phyloP scores from a whole-genome alignment of 2,888 invertebrate genomes.

The Plebejus anna region DNA sequence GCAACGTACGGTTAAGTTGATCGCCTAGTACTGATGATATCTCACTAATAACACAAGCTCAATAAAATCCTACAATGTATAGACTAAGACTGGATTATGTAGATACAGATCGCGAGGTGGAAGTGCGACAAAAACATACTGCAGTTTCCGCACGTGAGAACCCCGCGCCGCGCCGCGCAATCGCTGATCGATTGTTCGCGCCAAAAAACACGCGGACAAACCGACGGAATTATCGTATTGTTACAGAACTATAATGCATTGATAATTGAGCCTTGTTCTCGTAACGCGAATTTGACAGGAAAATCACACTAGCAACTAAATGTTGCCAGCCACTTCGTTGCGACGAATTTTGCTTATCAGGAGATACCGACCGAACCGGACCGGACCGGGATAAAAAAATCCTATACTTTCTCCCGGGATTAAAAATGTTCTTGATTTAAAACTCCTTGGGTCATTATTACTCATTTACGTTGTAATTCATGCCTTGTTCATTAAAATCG shows the following conservation, averaged over 20 bases:
- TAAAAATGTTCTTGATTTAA: no score
- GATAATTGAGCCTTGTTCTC: constrained; percentile 5
- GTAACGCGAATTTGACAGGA: constrained; percentile 6
- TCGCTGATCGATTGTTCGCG: constrained; percentile 20
- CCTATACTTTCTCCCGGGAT: no score
- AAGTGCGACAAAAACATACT: neutral
- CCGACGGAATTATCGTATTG: constrained; percentile 23
- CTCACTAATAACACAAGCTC: neutral
- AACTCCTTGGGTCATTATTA: no score
- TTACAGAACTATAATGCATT: constrained; percentile 4
- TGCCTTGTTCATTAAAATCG: no score
- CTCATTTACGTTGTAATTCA: no score
- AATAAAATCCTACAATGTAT: neutral
- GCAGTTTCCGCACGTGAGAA: constrained; percentile 22
- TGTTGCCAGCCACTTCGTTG: no score
- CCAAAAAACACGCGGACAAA: constrained; percentile 12
- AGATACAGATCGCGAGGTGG: constrained; percentile 22
- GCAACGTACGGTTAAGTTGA: no score
- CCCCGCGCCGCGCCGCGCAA: neutral
- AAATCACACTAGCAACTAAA: neutral
- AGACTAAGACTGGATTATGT: constrained; percentile 4
- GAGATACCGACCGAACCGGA: no score
- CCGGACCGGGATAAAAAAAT: no score
- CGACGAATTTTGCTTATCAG: no score
- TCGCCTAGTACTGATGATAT: neutral